Conservation (phyloP, 2,888 invertebrate species). For the Melinaea menophilus region DNA sequence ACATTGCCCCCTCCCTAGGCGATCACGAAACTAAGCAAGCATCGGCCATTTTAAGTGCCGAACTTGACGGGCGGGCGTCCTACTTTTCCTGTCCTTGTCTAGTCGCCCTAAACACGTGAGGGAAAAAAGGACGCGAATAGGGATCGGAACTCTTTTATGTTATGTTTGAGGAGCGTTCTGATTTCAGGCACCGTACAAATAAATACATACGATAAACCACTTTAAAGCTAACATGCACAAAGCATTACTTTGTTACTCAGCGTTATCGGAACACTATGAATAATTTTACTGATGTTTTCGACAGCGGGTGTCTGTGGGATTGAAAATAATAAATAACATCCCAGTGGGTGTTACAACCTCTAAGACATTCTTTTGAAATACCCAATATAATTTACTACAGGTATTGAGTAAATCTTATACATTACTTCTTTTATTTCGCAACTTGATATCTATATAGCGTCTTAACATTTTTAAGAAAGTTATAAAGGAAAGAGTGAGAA, state of each 20-base stretch:
- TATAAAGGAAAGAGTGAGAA: too few relatives aligned
- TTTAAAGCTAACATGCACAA: conserved; percentile 23
- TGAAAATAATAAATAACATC: conserved; percentile 29
- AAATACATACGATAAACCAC: conserved; percentile 34
- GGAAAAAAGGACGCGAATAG: conserved; percentile 42
- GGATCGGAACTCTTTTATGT: conserved; percentile 64
- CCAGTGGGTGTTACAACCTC: conserved; percentile 17
- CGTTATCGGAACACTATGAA: conserved; percentile 31
- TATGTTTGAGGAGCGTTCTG: conserved; percentile 53
- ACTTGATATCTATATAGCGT: too few relatives aligned
- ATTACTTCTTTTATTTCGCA: too few relatives aligned
- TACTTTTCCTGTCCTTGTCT: conserved; percentile 42
- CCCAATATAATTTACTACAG: not conserved
- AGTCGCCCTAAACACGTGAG: conserved; percentile 32
- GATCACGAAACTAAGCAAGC: conserved; percentile 74
- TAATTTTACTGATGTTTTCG: conserved; percentile 32
- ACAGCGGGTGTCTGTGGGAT: conserved; percentile 29
- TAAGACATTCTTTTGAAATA: conserved; percentile 15
- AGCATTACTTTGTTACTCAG: conserved; percentile 29
- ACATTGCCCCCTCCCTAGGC: conserved; percentile 73
- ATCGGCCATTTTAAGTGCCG: conserved; percentile 71
- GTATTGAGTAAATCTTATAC: too few relatives aligned
- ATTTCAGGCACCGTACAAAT: conserved; percentile 54
- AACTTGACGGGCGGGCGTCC: conserved; percentile 63
- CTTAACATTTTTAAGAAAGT: too few relatives aligned